Base-by-base conservation (phyloP, 2,113 vertebrate genomes). In the Irena cyanogastra region DNA sequence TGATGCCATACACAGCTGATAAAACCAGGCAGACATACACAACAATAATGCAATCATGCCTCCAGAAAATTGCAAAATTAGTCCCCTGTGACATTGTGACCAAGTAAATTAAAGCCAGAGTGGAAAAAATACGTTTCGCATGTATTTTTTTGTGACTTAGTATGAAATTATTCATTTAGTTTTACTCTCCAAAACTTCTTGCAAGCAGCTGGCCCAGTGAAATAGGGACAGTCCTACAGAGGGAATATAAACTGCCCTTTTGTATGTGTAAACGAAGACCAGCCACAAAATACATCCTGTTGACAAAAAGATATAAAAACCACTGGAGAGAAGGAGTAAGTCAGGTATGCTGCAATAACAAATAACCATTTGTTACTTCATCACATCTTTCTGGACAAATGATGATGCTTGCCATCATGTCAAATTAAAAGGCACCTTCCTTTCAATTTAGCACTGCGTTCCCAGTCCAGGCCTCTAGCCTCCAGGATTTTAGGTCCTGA, bases 21-120 rank as follows among this genome's bases (percentile, higher is more conserved):
- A 90, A 88, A 90, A 90, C 53, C 79, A 70, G 83, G 90, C 90
- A 93, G 92, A 96, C 2, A 4, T 37, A 96, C 76, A 90, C 52
- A 89, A 83, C 26, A 79, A 63, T 84, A 95, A 93, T 49, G 65
- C 30, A 66, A 89, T 82, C 3, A 0, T 94, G 86, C 83, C 91
- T 96, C 70, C 70, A 97, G 93, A 93, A 97, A 96, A 93, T 35
- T 26, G 61, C 60, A 92, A 82, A 90, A 95, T 94, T 80, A 95
- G 83, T 96, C 83, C 85, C 72, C 92, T 75, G 60, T 83, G 94
- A 94, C 93, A 84, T 41, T 92, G 83, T 92, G 85, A 93, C 65
- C 44, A 89, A 90, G 28, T 49, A 92, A 93, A 88, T 96, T 71
- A 92, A 78, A 92, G 44, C 37, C 77, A 83, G 49, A 0, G 3